A percentile compares a stretch with the other conserved stretches of the same genome.
phyloP scores from a whole-genome alignment of 2,797 vertebrate genomes.

The Hippoglossus hippoglossus region DNA sequence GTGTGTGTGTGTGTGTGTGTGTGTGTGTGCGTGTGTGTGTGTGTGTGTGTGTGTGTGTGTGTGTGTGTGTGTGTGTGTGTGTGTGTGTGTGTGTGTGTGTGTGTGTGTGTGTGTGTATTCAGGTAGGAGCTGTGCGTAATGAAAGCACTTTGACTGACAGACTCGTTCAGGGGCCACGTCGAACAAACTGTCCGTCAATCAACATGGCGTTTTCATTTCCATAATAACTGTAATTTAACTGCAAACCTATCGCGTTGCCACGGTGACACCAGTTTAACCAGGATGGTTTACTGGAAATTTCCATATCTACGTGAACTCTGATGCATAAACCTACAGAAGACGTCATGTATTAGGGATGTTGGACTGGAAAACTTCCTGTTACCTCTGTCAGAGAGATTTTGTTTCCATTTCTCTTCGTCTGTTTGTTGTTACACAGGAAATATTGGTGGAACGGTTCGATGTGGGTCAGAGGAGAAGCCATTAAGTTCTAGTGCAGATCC shows the following conservation, averaged over 20 bases:
- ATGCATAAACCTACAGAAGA: background rate
- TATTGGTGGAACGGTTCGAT: too few relatives aligned
- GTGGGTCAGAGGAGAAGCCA: too few relatives aligned
- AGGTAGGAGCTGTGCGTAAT: conserved; percentile 8
- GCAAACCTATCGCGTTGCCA: conserved; percentile 7
- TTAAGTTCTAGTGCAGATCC: too few relatives aligned
- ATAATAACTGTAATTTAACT: conserved; percentile 52
- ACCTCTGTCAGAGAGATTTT: too few relatives aligned
- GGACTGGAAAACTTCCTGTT: too few relatives aligned
- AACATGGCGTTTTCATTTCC: conserved; percentile 33
- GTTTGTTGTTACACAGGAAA: too few relatives aligned
- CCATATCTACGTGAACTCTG: conserved; percentile 36
- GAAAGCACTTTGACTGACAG: conserved; percentile 57
- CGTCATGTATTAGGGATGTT: background rate
- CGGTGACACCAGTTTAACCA: conserved; percentile 23
- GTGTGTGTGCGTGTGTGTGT: too few relatives aligned
- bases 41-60: too few relatives aligned
- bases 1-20: too few relatives aligned
- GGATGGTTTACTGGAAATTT: conserved; percentile 17
- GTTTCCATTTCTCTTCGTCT: background rate
- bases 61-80: too few relatives aligned
- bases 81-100: too few relatives aligned
- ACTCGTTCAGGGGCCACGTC: conserved; percentile 42
- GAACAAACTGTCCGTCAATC: conserved; percentile 49
- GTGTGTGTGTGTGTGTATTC: background rate